Conservation (phyloP, 2,888 invertebrate genomes). For the Xylophagus ater region DNA sequence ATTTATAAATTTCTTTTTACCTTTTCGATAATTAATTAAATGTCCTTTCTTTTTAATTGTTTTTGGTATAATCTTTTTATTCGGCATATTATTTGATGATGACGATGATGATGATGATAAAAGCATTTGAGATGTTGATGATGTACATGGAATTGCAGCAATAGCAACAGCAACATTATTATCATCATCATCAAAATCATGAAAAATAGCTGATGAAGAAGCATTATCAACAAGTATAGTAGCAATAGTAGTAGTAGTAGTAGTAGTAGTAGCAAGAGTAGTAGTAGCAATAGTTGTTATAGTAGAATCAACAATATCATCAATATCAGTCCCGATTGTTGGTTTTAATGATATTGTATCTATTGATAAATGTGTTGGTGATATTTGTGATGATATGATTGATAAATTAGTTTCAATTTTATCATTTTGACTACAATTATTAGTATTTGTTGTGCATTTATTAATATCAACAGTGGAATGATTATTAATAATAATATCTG, state of each 20-base stretch:
- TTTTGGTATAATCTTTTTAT: conserved; percentile 3
- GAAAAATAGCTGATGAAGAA: no score
- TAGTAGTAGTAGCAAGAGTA: no score
- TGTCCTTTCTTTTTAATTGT: conserved; percentile 5
- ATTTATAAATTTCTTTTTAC: no score
- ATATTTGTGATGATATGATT: no score
- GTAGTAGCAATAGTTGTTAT: no score
- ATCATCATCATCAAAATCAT: no score
- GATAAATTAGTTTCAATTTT: conserved; percentile 1
- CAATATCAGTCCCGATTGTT: no score
- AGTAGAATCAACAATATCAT: no score
- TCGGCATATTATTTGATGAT: conserved; percentile 4
- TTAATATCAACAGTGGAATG: neutral
- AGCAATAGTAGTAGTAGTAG: no score
- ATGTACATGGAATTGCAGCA: no score
- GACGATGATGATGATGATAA: neutral
- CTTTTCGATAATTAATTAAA: conserved; percentile 3
- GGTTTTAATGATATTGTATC: neutral
- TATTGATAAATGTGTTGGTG: neutral
- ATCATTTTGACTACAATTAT: neutral
- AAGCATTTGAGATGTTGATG: neutral
- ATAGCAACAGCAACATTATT: no score
- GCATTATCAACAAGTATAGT: no score
- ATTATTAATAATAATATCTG: neutral
- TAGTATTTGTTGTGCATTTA: neutral